Conservation (phyloP, 2,797 vertebrate species). For the Kryptopterus vitreolus region DNA sequence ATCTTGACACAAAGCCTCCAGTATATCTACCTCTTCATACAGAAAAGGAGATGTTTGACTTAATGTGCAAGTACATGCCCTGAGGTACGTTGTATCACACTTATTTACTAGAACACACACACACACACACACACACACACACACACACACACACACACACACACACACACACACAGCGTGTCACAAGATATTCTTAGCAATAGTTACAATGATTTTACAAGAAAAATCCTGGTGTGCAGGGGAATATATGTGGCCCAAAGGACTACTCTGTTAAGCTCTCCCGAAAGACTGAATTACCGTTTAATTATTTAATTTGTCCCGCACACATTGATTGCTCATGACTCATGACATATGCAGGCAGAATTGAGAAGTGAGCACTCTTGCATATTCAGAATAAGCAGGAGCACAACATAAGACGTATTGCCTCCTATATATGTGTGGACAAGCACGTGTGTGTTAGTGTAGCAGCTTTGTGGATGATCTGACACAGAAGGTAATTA, state of each 20-base stretch:
- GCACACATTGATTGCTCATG: slow-evolving; percentile 38
- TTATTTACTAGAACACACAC: background rate
- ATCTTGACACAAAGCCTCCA: background rate
- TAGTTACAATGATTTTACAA: slow-evolving; percentile 30
- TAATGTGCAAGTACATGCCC: background rate
- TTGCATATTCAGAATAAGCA: background rate
- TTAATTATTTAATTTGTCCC: slow-evolving; percentile 46
- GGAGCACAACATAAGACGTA: background rate
- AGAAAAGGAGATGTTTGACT: background rate
- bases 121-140: background rate
- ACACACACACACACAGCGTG: background rate
- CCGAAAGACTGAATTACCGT: slow-evolving; percentile 27
- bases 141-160: background rate
- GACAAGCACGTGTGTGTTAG: slow-evolving; percentile 20
- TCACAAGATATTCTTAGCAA: background rate
- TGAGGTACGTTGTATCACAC: background rate
- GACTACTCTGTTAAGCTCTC: slow-evolving; percentile 18
- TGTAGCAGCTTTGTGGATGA: slow-evolving; percentile 29
- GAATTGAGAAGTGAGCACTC: background rate
- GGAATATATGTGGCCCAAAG: slow-evolving; percentile 27
- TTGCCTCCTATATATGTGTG: background rate
- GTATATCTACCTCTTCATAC: background rate
- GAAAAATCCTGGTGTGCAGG: slow-evolving; percentile 17
- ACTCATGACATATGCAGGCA: slow-evolving; percentile 20
- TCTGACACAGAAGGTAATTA: slow-evolving; percentile 44